Conservation (phyloP, 2,797 vertebrate genomes). For the Alcedo atthis region DNA sequence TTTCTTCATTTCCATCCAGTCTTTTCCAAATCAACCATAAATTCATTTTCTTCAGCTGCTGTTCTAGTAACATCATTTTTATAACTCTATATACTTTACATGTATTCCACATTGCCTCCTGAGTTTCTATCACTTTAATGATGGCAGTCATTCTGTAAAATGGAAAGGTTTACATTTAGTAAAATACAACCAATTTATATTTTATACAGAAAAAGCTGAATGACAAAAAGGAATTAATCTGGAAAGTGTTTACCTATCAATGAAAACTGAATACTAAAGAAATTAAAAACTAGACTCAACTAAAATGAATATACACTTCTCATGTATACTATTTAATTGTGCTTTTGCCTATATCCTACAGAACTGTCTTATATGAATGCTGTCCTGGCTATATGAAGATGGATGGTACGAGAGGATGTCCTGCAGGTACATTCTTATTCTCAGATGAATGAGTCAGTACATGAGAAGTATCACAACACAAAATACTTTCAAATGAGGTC, state of each 20-base stretch:
- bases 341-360: conserved; percentile 40
- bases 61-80: neutral
- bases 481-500: neutral
- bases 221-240: neutral
- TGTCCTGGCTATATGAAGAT: conserved; percentile 97
- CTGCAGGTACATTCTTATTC: conserved; percentile 87
- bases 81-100: neutral
- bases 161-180: neutral
- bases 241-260: neutral
- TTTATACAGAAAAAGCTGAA: neutral
- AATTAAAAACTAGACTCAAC: neutral
- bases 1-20: neutral
- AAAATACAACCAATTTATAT: neutral
- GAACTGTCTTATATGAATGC: conserved; percentile 94
- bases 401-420: conserved; percentile 89
- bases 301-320: neutral
- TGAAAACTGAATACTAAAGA: neutral
- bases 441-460: neutral
- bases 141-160: neutral
- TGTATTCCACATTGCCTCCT: neutral
- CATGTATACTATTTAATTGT: neutral
- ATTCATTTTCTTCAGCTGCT: neutral
- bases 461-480: neutral
- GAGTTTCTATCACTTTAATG: neutral
- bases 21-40: neutral